Evolutionary conservation across 2,113 vertebrate genomes (phyloP), one percentile per base, ranked within the genome.

Genomic region (Struthio camelus): DNA sequence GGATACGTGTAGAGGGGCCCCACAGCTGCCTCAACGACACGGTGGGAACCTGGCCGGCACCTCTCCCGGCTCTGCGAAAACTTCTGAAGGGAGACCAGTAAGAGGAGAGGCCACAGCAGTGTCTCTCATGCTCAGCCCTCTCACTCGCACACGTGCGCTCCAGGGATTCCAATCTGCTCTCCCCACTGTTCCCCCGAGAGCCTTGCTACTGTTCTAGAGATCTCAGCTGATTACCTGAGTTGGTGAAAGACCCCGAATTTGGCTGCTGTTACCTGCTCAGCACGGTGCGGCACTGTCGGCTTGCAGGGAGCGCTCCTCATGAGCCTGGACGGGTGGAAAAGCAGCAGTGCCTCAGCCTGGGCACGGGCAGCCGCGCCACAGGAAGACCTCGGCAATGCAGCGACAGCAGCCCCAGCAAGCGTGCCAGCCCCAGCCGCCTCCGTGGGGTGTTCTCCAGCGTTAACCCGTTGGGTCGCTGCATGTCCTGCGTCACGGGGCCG

Each of bases 1-100:
- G 98, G 98, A 80, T 98, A 98, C 3, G 98, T 98, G 92, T 98
- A 98, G 95, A 78, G 5, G 50, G 36, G 14, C 51, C 18, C 50
- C 12, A 20, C 2, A 1, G 54, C 80, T n/a, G 42, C 18, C 20
- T 56, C 38, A 14, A 10, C 8, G 18, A 25, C 53, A 28, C 1
- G 51, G 20, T 67, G 46, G n/a, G 42, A 58, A 22, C 12, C 3
- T 2, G 61, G 70, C 70, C 54, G 53, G 69, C 56, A 36, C 24
- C 78, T 92, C 54, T 82, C 20, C 73, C 1, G 1, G 64, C 48
- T 93, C 40, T 58, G 50, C 58, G 10, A 5, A 5, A 42, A 53
- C 28, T 4, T 19, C 71, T 1, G 2, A 0, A 85, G 54, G 76
- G 64, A 59, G 17, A 0, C 3, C 0, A 2, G 77, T 58, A 85